phyloP scores from a whole-genome alignment of 2,113 vertebrate species.

The Pterocles burchelli region DNA sequence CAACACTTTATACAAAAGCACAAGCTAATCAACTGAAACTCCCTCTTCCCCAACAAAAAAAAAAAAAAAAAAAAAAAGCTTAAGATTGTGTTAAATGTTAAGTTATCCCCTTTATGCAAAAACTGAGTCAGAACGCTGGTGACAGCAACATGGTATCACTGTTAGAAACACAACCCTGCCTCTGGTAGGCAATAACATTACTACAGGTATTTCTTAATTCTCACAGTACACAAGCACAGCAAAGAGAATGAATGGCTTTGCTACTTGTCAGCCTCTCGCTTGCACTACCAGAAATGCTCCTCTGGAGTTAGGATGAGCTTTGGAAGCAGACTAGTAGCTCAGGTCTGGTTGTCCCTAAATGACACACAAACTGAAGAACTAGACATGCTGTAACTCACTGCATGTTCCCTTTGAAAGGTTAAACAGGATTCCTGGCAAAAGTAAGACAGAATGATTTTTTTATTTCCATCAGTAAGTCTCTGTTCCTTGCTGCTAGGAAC shows the following conservation, averaged over 20 bases:
- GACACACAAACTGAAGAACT: not conserved
- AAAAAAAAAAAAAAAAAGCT: not conserved
- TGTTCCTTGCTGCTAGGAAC: not conserved
- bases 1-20: not conserved
- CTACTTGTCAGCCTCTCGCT: not conserved
- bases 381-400: not conserved
- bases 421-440: not conserved
- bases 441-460: not conserved
- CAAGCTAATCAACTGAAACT: not conserved
- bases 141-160: not conserved
- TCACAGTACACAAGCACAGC: not conserved
- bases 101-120: not conserved
- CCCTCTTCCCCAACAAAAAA: too few species aligned
- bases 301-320: not conserved
- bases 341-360: rapidly evolving
- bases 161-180: not conserved
- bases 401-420: not conserved
- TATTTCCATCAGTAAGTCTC: not conserved
- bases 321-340: not conserved
- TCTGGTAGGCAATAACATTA: not conserved
- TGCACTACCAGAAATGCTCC: not conserved
- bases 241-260: not conserved
- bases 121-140: not conserved
- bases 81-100: not conserved
- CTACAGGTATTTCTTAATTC: not conserved